These are phyloP conservation scores for Pollachius pollachius DNA, from an alignment of 2,113 vertebrate species.

Conservation along the genomic window DNA sequence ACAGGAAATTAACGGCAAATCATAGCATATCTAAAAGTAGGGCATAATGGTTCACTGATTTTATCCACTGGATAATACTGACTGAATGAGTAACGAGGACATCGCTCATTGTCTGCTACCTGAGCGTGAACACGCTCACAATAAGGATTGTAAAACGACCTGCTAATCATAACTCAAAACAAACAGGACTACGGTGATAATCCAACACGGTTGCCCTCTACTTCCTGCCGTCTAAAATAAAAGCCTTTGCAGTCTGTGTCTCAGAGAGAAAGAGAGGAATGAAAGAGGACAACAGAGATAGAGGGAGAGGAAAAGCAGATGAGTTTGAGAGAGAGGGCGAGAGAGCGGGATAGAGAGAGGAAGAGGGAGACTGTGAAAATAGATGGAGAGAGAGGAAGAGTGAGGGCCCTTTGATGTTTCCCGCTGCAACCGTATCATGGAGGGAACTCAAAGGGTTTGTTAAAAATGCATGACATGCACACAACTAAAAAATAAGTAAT, in stretches of 20 bases:
- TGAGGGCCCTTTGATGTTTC: constrained; percentile 85
- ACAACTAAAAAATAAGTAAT: constrained; percentile 92
- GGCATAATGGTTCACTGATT: too few species aligned
- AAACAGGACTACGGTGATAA: too few species aligned
- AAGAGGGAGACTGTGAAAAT: neutral
- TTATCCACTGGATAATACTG: too few species aligned
- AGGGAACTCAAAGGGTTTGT: constrained; percentile 96
- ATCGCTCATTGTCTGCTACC: too few species aligned
- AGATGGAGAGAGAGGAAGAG: constrained; percentile 12
- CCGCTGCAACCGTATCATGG: constrained; percentile 86
- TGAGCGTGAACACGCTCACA: too few species aligned
- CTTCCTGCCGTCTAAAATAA: neutral
- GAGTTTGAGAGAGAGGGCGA: constrained; percentile 35
- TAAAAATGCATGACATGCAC: constrained; percentile 98
- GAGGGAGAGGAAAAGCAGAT: too few species aligned
- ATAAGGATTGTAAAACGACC: too few species aligned
- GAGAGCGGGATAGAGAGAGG: constrained; percentile 16
- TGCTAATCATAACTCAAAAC: neutral
- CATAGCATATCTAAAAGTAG: too few species aligned
- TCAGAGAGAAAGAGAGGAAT: constrained; percentile 34
- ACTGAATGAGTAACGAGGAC: too few species aligned
- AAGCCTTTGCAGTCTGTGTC: neutral
- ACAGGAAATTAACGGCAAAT: too few species aligned
- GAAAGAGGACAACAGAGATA: constrained; percentile 51
- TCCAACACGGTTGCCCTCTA: neutral